Conservation (phyloP, 1,140 invertebrate genomes). For the Papilio xuthus region DNA sequence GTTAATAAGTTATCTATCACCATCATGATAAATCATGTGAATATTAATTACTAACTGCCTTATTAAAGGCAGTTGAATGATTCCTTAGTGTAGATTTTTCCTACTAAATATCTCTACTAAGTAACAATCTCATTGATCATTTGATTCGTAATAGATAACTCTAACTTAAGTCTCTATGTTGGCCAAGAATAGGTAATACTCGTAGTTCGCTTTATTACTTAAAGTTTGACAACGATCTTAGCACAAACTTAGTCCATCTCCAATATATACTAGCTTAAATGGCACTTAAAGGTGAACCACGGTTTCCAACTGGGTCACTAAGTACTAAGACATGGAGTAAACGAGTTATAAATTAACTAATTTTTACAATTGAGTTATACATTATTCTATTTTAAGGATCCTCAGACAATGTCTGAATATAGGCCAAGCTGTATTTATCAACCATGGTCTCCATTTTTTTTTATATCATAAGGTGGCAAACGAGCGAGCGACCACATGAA, state of each 20-base stretch:
- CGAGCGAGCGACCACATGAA: too few species aligned
- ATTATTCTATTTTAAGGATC: too few species aligned
- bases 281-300: neutral
- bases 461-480: too few species aligned
- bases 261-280: neutral
- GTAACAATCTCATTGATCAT: neutral
- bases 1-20: too few species aligned
- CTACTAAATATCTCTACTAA: too few species aligned
- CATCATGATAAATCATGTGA: neutral
- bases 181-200: neutral
- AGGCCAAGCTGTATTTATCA: too few species aligned
- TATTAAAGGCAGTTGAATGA: too few species aligned
- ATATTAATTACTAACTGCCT: too few species aligned
- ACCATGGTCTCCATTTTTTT: too few species aligned
- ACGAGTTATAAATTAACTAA: neutral
- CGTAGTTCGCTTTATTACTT: constrained; percentile 15
- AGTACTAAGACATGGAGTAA: neutral
- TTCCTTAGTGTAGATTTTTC: too few species aligned
- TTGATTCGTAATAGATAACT: neutral
- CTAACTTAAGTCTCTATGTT: neutral
- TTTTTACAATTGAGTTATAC: too few species aligned
- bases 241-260: neutral
- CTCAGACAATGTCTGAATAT: too few species aligned
- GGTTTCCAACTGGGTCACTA: neutral
- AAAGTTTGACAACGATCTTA: neutral